Evolutionary conservation across 2,113 vertebrate genomes (phyloP), one percentile per base, ranked within the genome.

Genomic region (Sarotherodon lohbergeri): DNA sequence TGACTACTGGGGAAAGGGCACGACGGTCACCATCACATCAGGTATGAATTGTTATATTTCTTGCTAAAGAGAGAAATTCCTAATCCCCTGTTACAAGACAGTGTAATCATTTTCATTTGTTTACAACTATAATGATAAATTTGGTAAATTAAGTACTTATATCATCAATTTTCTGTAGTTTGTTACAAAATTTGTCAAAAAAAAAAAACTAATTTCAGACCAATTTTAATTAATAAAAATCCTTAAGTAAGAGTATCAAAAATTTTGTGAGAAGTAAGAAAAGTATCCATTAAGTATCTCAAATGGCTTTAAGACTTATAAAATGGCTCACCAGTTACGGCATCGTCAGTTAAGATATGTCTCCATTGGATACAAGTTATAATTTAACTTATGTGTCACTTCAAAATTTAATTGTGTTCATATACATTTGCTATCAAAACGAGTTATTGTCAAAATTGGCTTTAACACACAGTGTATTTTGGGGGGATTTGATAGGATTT

Each of bases 1-100:
- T 61, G 57, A 89, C 8, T 17, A 61, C 86, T 96, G 96, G 96
- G 96, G 96, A 11, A 93, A 84, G 39, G 96, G 96, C 3, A 90
- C 89, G 0, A 76, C 5, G 73, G 95, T 96, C 79, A 96, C 94
- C 0, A 90, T 96, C 81, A 63, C 59, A 4, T 0, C 59, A 63
- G 59, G 59, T 34, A 63, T 0, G 9, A 63, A 19, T 63, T 34
- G 29, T 0, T 63, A 19, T 63, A 0, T 19, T 63, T 1, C 29
- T 61, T 1, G 5, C 5, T 61, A 19, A 61, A 19, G 59, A 61
- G 16, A 61, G 0, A 61, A 61, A 61, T 61, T 34, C 16, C 59
- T 63, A 5, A 63, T 63, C 59, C 59, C 59, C 0, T 0, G 1
- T 4, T 63, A 34, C 59, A 6, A 63, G 19, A 0, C 59, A 63